Conservation (phyloP, 2,113 vertebrate genomes). For the Saccopteryx leptura region DNA sequence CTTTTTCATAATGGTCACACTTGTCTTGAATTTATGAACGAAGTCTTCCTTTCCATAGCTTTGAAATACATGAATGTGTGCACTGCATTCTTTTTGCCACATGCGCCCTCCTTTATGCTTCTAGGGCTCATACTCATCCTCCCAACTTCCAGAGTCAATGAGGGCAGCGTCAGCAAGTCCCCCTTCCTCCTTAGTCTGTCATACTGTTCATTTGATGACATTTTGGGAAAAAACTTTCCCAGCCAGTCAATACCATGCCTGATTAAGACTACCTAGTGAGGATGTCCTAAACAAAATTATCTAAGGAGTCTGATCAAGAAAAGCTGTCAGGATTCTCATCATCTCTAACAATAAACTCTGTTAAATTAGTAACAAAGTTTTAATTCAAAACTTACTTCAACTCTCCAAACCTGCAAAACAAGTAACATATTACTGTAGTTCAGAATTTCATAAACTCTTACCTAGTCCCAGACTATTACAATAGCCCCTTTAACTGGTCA, state of each 20-base stretch:
- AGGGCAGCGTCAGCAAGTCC: not conserved
- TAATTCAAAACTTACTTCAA: slow-evolving; percentile 19
- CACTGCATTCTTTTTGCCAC: not conserved
- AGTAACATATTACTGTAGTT: not conserved
- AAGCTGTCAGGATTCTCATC: not conserved
- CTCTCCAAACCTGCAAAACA: not conserved
- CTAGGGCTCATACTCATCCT: not conserved
- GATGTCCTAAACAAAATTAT: not conserved
- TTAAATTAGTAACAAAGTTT: slow-evolving; percentile 13
- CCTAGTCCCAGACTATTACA: not conserved
- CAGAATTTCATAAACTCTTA: not conserved
- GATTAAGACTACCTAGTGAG: not conserved
- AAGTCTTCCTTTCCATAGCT: slow-evolving; percentile 12
- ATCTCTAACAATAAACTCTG: not conserved
- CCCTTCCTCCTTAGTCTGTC: not conserved
- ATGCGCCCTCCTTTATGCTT: slow-evolving; percentile 3
- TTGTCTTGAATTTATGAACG: slow-evolving; percentile 15
- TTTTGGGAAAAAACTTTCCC: slow-evolving; percentile 17
- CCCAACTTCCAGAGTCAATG: not conserved
- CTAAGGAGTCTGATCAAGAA: slow-evolving; percentile 21
- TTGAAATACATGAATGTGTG: not conserved
- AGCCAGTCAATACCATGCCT: not conserved
- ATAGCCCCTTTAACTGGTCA: not conserved
- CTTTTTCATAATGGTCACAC: not conserved
- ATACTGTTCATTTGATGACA: not conserved